Conservation (phyloP, 2,113 vertebrate genomes). For the Ochotona princeps region DNA sequence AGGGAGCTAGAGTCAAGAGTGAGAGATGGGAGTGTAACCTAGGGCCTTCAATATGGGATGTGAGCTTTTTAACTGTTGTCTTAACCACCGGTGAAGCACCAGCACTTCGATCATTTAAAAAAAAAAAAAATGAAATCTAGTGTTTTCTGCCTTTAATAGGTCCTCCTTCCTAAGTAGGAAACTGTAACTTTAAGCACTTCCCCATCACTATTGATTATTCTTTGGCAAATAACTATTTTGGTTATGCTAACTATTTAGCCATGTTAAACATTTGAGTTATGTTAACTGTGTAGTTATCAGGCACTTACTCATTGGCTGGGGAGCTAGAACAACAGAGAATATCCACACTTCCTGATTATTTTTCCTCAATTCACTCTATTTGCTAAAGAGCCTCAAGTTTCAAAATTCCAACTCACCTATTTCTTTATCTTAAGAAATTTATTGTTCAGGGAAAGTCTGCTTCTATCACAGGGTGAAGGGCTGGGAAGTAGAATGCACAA, state of each 20-base stretch:
- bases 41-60: too few species aligned
- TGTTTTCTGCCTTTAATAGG: background rate
- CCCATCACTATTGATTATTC: background rate
- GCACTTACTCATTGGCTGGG: background rate
- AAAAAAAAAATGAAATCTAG: background rate
- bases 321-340: background rate
- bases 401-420: background rate
- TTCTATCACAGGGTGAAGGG: background rate
- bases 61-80: too few species aligned
- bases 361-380: background rate
- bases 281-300: too few species aligned
- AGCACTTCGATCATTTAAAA: too few species aligned
- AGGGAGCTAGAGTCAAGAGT: too few species aligned
- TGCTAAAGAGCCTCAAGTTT: background rate
- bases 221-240: background rate
- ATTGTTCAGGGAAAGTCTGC: background rate
- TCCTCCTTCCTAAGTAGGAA: background rate
- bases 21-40: too few species aligned
- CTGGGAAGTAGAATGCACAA: background rate
- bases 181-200: background rate
- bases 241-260: background rate
- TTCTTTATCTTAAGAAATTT: constrained; percentile 9
- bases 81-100: too few species aligned
- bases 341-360: background rate
- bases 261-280: too few species aligned